Percentiles rank a stretch among this genome's conserved stretches.
These are phyloP conservation scores for Prosapia bicincta DNA, from an alignment of 2,888 invertebrate species.

Conservation along the genomic window DNA sequence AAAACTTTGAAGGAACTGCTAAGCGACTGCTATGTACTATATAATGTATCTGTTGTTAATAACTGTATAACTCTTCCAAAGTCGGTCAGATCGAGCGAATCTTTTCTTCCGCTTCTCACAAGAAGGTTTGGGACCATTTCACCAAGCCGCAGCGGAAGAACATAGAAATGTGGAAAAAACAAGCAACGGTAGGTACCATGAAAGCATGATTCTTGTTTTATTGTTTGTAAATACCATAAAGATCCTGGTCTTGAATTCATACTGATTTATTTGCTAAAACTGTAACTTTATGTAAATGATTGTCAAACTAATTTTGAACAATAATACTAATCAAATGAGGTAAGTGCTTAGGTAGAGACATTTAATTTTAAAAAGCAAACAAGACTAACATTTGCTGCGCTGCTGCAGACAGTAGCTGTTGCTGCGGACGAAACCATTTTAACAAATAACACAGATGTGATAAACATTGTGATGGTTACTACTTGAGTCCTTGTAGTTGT, in stretches of 20 bases:
- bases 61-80: slow-evolving; percentile 50
- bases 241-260: not conserved
- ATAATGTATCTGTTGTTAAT: not conserved
- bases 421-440: too few species aligned
- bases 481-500: too few species aligned
- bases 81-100: slow-evolving; percentile 99
- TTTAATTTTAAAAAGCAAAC: too few species aligned
- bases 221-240: not conserved
- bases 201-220: not conserved
- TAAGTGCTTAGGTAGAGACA: not conserved
- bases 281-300: not conserved
- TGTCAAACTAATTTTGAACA: not conserved
- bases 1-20: not conserved
- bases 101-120: slow-evolving; percentile 92
- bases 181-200: slow-evolving; percentile 76
- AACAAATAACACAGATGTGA: too few species aligned
- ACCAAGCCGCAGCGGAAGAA: slow-evolving; percentile 98
- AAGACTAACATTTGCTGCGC: too few species aligned
- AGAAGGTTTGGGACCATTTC: slow-evolving; percentile 99
- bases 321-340: not conserved
- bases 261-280: not conserved
- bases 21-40: not conserved
- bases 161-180: slow-evolving; percentile 97
- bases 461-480: too few species aligned
- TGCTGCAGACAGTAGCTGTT: too few species aligned